Conservation (phyloP, 2,888 invertebrate genomes). For the Pelosia muscerda region DNA sequence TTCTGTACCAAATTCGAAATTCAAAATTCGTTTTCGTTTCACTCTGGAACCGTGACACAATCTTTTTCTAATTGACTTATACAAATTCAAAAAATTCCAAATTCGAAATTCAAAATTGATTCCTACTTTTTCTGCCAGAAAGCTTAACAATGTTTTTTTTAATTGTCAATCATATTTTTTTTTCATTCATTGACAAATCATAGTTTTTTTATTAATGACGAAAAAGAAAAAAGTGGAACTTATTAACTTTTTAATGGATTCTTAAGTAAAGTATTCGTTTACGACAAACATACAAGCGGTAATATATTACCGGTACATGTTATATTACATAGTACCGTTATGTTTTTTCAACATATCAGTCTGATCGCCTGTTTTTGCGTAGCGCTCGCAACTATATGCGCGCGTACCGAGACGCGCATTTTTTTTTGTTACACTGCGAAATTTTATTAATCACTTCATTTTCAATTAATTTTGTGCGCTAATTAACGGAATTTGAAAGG, state of each 20-base stretch:
- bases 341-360: slow-evolving; percentile 54
- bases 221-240: neutral
- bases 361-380: slow-evolving; percentile 52
- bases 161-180: too few species aligned
- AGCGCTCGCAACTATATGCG: slow-evolving; percentile 44
- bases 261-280: slow-evolving; percentile 7
- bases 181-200: too few species aligned
- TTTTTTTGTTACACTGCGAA: slow-evolving; percentile 59
- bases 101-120: too few species aligned
- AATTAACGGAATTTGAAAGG: slow-evolving; percentile 43
- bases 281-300: slow-evolving; percentile 16
- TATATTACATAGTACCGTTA: slow-evolving; percentile 37
- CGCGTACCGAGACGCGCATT: slow-evolving; percentile 51
- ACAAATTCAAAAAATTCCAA: neutral
- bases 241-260: neutral
- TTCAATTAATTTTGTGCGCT: slow-evolving; percentile 63
- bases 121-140: too few species aligned
- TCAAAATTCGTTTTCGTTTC: neutral
- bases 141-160: too few species aligned
- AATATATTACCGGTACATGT: slow-evolving; percentile 18
- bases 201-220: neutral
- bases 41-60: neutral
- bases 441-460: slow-evolving; percentile 72
- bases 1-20: neutral
- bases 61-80: too few species aligned